These are phyloP conservation scores for Trachythela sp. DNA, from an alignment of 64 coral and sea anemone species.

Conservation along the genomic window DNA sequence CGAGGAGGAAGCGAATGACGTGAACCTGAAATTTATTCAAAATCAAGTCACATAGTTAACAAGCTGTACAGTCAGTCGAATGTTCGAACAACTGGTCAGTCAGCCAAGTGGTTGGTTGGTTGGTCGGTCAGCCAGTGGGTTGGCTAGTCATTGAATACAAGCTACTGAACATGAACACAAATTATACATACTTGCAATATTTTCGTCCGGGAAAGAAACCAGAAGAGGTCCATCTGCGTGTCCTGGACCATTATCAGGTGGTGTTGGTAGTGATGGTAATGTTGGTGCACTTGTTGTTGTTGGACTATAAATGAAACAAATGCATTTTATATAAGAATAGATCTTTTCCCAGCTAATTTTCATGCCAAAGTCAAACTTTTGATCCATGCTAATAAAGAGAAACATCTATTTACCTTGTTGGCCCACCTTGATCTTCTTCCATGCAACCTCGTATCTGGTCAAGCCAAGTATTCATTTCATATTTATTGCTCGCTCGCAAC, in stretches of 20 bases:
- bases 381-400: too few relatives aligned
- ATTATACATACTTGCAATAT: background rate
- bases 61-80: background rate
- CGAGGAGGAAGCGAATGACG: background rate
- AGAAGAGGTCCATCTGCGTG: background rate
- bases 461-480: conserved; percentile 83
- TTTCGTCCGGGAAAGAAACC: background rate
- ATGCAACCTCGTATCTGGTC: conserved; percentile 74
- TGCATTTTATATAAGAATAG: background rate
- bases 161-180: background rate
- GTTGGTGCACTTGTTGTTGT: background rate
- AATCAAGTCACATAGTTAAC: background rate
- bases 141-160: background rate
- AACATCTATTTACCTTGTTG: background rate
- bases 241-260: background rate
- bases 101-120: background rate
- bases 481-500: conserved; percentile 68
- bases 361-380: background rate
- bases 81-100: background rate
- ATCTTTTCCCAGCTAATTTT: too few relatives aligned
- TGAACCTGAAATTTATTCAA: background rate
- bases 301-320: background rate
- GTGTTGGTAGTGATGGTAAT: background rate
- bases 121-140: background rate
- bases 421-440: conserved; percentile 70